Percentiles rank a stretch among this genome's conserved stretches.
Evolutionary conservation across 1,140 invertebrate species (phyloP).

Genomic region (Elysia chlorotica): DNA sequence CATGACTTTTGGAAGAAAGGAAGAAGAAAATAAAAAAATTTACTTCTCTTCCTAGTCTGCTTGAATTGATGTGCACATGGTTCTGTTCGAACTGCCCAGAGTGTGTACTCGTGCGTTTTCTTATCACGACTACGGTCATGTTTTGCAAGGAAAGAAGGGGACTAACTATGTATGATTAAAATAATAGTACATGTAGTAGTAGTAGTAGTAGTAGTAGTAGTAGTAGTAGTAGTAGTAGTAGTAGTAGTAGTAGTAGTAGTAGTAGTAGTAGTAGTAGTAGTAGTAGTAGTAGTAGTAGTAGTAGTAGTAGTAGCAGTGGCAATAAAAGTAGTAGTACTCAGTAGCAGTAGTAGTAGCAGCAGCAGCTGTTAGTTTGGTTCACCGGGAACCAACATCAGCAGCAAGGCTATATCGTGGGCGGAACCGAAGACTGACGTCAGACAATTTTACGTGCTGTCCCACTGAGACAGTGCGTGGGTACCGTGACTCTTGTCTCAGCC

Average conservation of each 20-base stretch:
- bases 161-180: no score
- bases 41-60: no score
- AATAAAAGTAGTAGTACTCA: not conserved
- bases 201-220: not conserved
- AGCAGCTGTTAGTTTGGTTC: no score
- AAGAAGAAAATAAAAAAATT: no score
- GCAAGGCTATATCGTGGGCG: not conserved
- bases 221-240: conserved; percentile 2
- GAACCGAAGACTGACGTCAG: not conserved
- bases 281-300: not conserved
- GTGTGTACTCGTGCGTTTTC: no score
- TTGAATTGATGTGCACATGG: no score
- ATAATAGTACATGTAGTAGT: no score
- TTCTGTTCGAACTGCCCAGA: no score
- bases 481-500: not conserved
- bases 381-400: not conserved
- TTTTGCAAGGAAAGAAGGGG: no score
- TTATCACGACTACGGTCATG: no score
- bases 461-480: not conserved
- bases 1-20: no score
- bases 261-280: conserved; percentile 12
- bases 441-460: not conserved
- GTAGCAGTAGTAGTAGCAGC: not conserved
- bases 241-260: conserved; percentile 9
- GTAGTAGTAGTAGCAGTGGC: not conserved